These are phyloP conservation scores for Leptopilina syphax DNA, from an alignment of 2,888 invertebrate genomes.

Conservation along the genomic window DNA sequence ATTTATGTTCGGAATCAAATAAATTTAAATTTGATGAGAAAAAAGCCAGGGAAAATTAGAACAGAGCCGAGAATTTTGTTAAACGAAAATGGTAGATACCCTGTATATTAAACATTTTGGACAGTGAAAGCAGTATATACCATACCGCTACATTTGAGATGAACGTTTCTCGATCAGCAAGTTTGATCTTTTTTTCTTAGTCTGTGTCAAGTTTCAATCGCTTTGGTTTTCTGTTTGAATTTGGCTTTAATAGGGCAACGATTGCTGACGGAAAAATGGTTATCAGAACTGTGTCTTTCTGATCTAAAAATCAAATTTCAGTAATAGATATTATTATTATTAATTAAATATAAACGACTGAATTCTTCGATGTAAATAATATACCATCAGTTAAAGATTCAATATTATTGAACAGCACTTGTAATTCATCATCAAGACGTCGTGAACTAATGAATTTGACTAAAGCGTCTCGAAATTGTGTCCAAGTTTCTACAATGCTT, in stretches of 20 bases:
- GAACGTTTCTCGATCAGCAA: slow-evolving; percentile 17
- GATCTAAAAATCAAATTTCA: slow-evolving; percentile 18
- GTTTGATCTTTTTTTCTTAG: slow-evolving; percentile 12
- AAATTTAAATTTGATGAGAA: too few species aligned
- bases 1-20: too few species aligned
- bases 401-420: background rate
- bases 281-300: background rate
- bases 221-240: slow-evolving; percentile 9
- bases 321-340: background rate
- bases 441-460: slow-evolving; percentile 20
- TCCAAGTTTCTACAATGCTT: background rate
- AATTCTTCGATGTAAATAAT: background rate
- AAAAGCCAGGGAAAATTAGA: too few species aligned
- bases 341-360: background rate
- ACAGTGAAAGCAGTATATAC: background rate
- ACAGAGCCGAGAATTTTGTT: too few species aligned
- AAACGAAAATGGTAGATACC: too few species aligned
- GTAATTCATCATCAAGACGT: slow-evolving; percentile 21
- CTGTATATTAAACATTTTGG: too few species aligned
- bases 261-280: slow-evolving; percentile 2
- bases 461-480: slow-evolving; percentile 28
- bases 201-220: slow-evolving; percentile 15
- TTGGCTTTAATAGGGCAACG: background rate
- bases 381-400: background rate
- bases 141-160: slow-evolving; percentile 14